These are phyloP conservation scores for Coilia nasus DNA, from an alignment of 2,797 vertebrate species.

Conservation along the genomic window DNA sequence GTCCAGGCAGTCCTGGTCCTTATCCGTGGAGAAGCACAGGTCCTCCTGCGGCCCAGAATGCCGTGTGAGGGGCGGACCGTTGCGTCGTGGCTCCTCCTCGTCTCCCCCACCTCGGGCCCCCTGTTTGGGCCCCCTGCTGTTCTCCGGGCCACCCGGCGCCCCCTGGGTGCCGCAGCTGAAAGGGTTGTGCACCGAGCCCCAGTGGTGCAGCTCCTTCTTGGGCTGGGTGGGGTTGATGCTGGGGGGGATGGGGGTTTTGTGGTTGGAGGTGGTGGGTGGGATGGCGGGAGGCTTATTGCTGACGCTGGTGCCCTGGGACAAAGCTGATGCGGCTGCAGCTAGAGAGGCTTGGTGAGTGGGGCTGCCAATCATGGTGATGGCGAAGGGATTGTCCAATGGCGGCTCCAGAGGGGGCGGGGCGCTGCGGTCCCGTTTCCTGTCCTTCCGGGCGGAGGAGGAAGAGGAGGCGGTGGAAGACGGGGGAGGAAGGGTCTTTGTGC, in stretches of 20 bases:
- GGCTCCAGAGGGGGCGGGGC: constrained; percentile 67
- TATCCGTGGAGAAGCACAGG: constrained; percentile 78
- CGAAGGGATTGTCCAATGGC: constrained; percentile 75
- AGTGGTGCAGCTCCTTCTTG: constrained; percentile 71
- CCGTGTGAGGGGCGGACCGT: constrained; percentile 73
- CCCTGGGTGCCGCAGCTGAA: constrained; percentile 62
- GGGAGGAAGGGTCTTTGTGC: constrained; percentile 66
- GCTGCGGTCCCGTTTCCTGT: constrained; percentile 71
- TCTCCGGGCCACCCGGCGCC: constrained; percentile 18
- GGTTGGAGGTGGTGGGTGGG: constrained; percentile 33
- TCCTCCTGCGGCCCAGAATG: constrained; percentile 80
- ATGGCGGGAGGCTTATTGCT: constrained; percentile 42
- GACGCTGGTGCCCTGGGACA: constrained; percentile 46
- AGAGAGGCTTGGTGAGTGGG: constrained; percentile 76
- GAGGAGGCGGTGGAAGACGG: constrained; percentile 60
- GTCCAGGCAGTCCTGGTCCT: constrained; percentile 78
- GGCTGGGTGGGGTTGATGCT: constrained; percentile 56
- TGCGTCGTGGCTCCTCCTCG: constrained; percentile 70
- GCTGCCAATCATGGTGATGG: constrained; percentile 81
- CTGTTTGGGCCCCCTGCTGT: background rate
- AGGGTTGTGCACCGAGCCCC: constrained; percentile 79
- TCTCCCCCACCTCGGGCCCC: constrained; percentile 43
- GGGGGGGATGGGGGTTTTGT: constrained; percentile 44
- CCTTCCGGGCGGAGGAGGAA: constrained; percentile 65
- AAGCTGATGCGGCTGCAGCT: constrained; percentile 53